Evolutionary conservation across 2,888 invertebrate genomes (phyloP).

Genomic region (Thymelicus acteon): DNA sequence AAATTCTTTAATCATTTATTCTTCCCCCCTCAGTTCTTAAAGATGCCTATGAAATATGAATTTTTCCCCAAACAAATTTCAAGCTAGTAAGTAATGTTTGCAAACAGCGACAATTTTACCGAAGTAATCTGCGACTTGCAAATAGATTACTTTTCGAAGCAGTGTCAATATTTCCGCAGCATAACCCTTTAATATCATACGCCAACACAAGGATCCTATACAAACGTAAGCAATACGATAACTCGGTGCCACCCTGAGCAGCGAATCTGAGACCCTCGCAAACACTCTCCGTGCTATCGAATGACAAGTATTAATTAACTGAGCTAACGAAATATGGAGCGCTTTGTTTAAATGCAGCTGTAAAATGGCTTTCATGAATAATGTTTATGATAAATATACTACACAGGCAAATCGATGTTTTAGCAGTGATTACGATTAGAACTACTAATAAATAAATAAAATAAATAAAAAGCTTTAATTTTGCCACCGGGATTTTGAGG

Average conservation of each 20-base stretch:
- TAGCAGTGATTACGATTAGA: too few relatives aligned
- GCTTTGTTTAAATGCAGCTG: constrained; percentile 29
- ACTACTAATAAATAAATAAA: too few relatives aligned
- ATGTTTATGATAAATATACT: neutral
- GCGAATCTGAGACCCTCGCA: constrained; percentile 60
- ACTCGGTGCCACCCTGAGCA: constrained; percentile 43
- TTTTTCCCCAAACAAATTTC: neutral
- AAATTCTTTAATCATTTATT: too few relatives aligned
- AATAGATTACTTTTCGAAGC: constrained; percentile 47
- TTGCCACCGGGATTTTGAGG: too few relatives aligned
- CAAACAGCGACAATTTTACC: constrained; percentile 38
- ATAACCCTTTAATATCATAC: constrained; percentile 49
- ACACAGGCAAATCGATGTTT: too few relatives aligned
- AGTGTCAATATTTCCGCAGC: constrained; percentile 47
- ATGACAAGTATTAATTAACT: constrained; percentile 72
- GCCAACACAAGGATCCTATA: constrained; percentile 49
- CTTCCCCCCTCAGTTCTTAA: too few relatives aligned
- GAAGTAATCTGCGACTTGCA: constrained; percentile 45
- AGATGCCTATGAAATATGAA: neutral
- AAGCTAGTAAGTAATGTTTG: constrained; percentile 4
- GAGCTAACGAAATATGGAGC: constrained; percentile 38
- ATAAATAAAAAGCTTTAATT: too few relatives aligned
- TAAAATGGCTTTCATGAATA: constrained; percentile 18
- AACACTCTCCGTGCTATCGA: constrained; percentile 63
- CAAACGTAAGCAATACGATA: constrained; percentile 44